Evolutionary conservation across 2,113 vertebrate genomes (phyloP), one percentile per base, ranked within the genome.

Genomic region (Equus quagga): DNA sequence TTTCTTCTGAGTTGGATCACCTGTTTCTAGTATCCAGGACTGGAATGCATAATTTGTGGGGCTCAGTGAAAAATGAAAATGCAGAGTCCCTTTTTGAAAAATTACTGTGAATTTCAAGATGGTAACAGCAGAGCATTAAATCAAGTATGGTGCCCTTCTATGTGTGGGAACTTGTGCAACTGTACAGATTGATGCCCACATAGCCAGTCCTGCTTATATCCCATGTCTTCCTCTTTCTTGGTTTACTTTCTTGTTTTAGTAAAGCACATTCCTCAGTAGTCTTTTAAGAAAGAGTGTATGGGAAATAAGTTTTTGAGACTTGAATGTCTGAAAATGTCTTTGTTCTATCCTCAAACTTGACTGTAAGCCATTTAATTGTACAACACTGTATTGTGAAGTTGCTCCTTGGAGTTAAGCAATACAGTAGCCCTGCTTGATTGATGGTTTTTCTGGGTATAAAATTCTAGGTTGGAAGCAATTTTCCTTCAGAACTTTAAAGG

Each of bases 381-480:
- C 89, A 86, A 49, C 36, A 87, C 21, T 67, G 13, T 80, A 58
- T 81, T 94, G 67, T 76, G 70, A 78, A 78, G n/a, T 62, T 92
- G 33, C 44, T 82, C 36, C 24, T 49, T 88, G 9, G 23, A 54
- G 33, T 36, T 78, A 6, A 69, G 31, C 44, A 76, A 69, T 62
- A 31, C 12, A 46, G 36, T 64, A 36, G 51, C 8, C 33, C 60
- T 87, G 21, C 60, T 91, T 76, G 46, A 69, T 54, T 70, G 56
- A 73, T 86, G 56, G 58, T 49, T 96, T 96, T 44, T 49, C 33
- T 86, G 13, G 36, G 31, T 86, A 81, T 86, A 86, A 91, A 94
- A 62, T 56, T 78, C 51, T 80, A 85, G 24, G 2, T 28, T 80
- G 31, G 44, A 94, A 91, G 60, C 24, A 91, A 73, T 36, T 64